These are phyloP conservation scores for Caenorhabditis remanei DNA, from an alignment of 1,140 invertebrate genomes.

Conservation along the genomic window DNA sequence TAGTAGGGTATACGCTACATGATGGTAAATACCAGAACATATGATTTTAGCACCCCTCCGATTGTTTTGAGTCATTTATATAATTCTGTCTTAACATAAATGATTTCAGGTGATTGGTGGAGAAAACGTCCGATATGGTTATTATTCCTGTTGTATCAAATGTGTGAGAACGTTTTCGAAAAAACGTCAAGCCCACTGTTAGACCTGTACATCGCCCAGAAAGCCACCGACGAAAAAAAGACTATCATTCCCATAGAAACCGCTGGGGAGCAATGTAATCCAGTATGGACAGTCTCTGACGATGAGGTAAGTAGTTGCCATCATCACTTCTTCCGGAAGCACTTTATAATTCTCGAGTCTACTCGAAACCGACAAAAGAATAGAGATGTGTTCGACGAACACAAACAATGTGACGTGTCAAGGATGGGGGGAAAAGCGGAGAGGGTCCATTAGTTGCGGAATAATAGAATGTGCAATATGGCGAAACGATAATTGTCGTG, in stretches of 20 bases:
- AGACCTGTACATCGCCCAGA: conserved; percentile 54
- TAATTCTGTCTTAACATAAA: background rate
- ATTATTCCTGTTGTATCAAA: conserved; percentile 58
- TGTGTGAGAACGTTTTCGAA: conserved; percentile 57
- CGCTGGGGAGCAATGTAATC: conserved; percentile 62
- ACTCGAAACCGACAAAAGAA: conserved; percentile 15
- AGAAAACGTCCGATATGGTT: conserved; percentile 59
- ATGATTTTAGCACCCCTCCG: conserved; percentile 37
- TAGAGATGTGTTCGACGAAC: background rate
- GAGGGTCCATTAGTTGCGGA: conserved; percentile 35
- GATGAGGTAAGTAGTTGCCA: conserved; percentile 42
- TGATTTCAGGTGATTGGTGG: conserved; percentile 59
- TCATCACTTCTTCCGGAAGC: conserved; percentile 13
- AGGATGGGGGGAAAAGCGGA: background rate
- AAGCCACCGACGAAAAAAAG: conserved; percentile 39
- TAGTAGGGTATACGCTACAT: conserved; percentile 35
- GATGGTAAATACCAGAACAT: conserved; percentile 36
- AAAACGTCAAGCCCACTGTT: conserved; percentile 35
- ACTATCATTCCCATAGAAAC: conserved; percentile 51
- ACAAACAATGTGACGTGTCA: conserved; percentile 44
- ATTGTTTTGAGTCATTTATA: background rate
- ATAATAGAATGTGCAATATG: conserved; percentile 57
- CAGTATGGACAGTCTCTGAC: background rate
- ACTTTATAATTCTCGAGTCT: background rate
- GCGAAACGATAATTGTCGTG: conserved; percentile 46